A percentile compares a stretch with the other conserved stretches of the same genome.
These are phyloP conservation scores for Phaetusa simplex DNA, from an alignment of 2,113 vertebrate genomes.

Conservation along the genomic window DNA sequence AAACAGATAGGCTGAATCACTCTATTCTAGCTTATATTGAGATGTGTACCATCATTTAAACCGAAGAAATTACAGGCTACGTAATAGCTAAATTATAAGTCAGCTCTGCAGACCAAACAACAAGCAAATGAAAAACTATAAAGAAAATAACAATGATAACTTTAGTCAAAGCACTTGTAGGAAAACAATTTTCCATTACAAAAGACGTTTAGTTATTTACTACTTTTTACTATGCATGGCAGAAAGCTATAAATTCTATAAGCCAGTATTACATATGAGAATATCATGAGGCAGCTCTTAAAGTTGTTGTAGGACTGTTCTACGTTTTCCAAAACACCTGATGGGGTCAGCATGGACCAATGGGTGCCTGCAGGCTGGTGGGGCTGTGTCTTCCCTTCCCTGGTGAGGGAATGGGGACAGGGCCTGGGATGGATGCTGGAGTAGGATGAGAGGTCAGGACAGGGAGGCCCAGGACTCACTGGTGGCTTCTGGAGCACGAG, in stretches of 20 bases:
- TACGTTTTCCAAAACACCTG: not conserved
- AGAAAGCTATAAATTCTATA: not conserved
- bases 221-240: not conserved
- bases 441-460: too few relatives aligned
- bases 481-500: rapidly evolving
- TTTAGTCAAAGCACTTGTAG: not conserved
- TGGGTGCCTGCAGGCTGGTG: not conserved
- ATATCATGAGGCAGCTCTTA: not conserved
- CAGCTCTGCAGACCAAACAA: not conserved
- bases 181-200: not conserved
- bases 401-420: not conserved
- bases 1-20: not conserved
- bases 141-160: not conserved
- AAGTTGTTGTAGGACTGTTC: not conserved
- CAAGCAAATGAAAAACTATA: not conserved
- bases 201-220: not conserved
- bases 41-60: not conserved
- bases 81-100: not conserved
- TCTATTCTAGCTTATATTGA: not conserved
- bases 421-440: not conserved
- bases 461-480: not conserved
- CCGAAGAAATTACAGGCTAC: not conserved
- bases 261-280: not conserved
- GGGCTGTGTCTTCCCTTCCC: not conserved
- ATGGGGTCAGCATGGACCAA: not conserved